These are phyloP conservation scores for Florisuga fusca DNA, from an alignment of 2,797 vertebrate species.

Conservation along the genomic window DNA sequence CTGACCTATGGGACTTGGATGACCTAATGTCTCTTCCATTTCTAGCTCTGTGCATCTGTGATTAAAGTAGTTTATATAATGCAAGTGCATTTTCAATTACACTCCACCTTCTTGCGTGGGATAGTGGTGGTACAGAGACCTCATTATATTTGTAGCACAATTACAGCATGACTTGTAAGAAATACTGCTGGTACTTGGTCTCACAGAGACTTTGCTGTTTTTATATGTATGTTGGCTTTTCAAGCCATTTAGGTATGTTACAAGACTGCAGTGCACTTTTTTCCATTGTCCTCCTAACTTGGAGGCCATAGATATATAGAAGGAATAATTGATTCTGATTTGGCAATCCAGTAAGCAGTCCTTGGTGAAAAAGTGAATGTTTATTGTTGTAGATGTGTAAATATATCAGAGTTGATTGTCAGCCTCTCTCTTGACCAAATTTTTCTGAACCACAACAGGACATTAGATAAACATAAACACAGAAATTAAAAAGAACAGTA, in stretches of 20 bases:
- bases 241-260: not conserved
- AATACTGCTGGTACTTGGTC: constrained; percentile 31
- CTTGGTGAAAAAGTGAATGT: not conserved
- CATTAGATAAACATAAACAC: constrained; percentile 56
- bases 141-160: constrained; percentile 62
- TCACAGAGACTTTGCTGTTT: constrained; percentile 11
- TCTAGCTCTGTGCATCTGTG: constrained; percentile 48
- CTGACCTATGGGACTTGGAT: constrained; percentile 10
- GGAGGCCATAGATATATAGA: constrained; percentile 15
- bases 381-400: constrained; percentile 41
- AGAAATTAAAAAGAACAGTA: constrained; percentile 26
- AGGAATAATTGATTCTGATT: constrained; percentile 45
- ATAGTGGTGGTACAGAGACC: constrained; percentile 39
- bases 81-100: constrained; percentile 59
- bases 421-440: constrained; percentile 14
- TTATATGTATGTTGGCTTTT: constrained; percentile 15
- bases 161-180: constrained; percentile 44
- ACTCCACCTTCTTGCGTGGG: constrained; percentile 55
- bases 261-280: not conserved
- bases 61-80: constrained; percentile 58
- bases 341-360: not conserved
- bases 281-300: not conserved
- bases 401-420: constrained; percentile 49
- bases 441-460: constrained; percentile 53
- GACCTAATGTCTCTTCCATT: constrained; percentile 62